These are phyloP conservation scores for Clytia hemisphaerica DNA, from an alignment of 30 jellyfish, hydroid and myxozoan species.

Conservation along the genomic window DNA sequence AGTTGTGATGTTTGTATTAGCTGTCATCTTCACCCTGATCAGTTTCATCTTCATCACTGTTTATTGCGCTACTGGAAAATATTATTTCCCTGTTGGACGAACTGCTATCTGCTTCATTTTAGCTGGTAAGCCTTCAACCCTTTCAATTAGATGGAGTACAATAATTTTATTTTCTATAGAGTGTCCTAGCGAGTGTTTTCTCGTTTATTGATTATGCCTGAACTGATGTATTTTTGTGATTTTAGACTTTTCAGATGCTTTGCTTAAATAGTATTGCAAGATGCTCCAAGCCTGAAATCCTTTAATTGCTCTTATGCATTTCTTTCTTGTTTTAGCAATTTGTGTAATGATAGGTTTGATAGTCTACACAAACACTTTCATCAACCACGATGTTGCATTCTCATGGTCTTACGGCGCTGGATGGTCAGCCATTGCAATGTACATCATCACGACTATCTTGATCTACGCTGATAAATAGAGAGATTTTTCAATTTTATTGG, in stretches of 20 bases:
- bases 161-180: too few relatives aligned
- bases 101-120: conserved; percentile 60
- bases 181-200: too few relatives aligned
- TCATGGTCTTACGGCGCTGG: conserved; percentile 99
- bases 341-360: conserved; percentile 67
- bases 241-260: too few relatives aligned
- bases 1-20: conserved; percentile 62
- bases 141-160: too few relatives aligned
- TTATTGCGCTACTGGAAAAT: conserved; percentile 91
- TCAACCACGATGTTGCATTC: conserved; percentile 54
- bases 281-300: too few relatives aligned
- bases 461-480: conserved; percentile 84
- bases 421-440: conserved; percentile 98
- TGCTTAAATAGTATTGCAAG: too few relatives aligned
- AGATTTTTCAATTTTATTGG: not conserved
- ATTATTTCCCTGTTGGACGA: conserved; percentile 95
- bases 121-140: conserved; percentile 64
- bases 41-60: conserved; percentile 84
- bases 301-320: too few relatives aligned
- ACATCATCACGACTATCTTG: conserved; percentile 74
- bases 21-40: conserved; percentile 63
- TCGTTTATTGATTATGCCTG: too few relatives aligned
- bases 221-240: too few relatives aligned
- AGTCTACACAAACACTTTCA: conserved; percentile 66
- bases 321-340: conserved; percentile 47